Base-by-base conservation (phyloP, 2,888 invertebrate species). In the Drosophila vallismaia region DNA sequence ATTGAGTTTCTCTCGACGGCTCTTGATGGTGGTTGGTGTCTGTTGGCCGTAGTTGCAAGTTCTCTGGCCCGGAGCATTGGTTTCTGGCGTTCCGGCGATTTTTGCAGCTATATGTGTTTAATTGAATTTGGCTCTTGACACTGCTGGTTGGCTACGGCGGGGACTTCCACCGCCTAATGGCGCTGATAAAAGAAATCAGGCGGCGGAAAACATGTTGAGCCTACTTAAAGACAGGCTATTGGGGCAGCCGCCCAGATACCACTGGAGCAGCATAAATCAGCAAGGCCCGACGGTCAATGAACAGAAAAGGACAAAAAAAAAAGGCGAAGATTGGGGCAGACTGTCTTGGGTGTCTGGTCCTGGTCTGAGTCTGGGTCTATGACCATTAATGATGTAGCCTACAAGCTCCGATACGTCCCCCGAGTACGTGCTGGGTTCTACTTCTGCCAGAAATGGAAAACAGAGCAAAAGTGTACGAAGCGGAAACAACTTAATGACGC, bases 401-500 rank as follows among this genome's bases (percentile, higher is more conserved):
- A 69, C 74, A 70, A 67, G 75, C 79, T 79, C 62, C 74, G 50
- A 83, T 73, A 74, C 57, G 52, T 63, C 58, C 53, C 59, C 48
- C 62, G 40, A 71, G 54, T 59, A 80, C 78, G 76, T 83, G 75
- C 75, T 66, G 64, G 36, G 8, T 50, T 55, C 46, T 64, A 40
- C 42, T 48, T 42, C 44, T 24, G 4, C 14, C 56, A 38, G 51
- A 56, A 62, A 54, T 46, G 46, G 69, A 70, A 73, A 81, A 80
- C 80, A 84, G 86, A 71, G 59, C 64, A 80, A 85, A 85, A 85
- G 77, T 83, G 83, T 74, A 83, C 87, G 82, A 87, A 81, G 86
- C 87, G 82, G 86, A 88, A 88, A 87, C 88, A 88, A 88, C 88
- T 87, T 87, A 88, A 87, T 86, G 84, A 84, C 87, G 86, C 87